A percentile compares a stretch with the other conserved stretches of the same genome.
These are phyloP conservation scores for Macropodus opercularis DNA, from an alignment of 2,797 vertebrate genomes.

Conservation along the genomic window DNA sequence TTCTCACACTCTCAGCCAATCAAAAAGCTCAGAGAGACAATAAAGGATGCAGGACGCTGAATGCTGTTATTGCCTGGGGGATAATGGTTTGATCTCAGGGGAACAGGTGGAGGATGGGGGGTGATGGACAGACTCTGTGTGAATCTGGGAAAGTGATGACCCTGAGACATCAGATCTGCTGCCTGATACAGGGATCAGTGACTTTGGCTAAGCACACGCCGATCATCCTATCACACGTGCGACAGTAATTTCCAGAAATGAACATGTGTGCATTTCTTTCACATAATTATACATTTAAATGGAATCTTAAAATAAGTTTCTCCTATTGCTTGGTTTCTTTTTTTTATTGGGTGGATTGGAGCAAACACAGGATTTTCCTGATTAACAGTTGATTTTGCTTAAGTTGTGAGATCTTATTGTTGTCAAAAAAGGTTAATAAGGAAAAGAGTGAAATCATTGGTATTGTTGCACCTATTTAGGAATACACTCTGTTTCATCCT, in stretches of 20 bases:
- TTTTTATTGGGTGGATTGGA: neutral
- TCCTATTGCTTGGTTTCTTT: neutral
- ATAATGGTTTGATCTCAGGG: conserved; percentile 63
- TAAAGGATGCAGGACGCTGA: conserved; percentile 49
- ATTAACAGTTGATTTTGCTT: too few species aligned
- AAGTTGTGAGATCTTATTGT: too few species aligned
- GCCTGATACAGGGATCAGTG: conserved; percentile 53
- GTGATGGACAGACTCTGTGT: conserved; percentile 38
- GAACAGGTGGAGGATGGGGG: conserved; percentile 62
- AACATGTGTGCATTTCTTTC: neutral
- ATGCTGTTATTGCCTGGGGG: neutral
- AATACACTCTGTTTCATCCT: conserved; percentile 15
- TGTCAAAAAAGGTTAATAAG: too few species aligned
- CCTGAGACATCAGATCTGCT: conserved; percentile 54
- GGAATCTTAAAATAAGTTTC: too few species aligned
- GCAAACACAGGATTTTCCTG: too few species aligned
- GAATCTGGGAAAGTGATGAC: conserved; percentile 69
- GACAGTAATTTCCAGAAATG: neutral
- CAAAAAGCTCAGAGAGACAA: conserved; percentile 55
- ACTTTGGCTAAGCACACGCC: conserved; percentile 51
- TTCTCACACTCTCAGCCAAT: conserved; percentile 93
- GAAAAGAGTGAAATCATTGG: too few species aligned
- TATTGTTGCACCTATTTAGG: too few species aligned
- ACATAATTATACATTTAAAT: neutral
- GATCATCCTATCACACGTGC: conserved; percentile 20